Evolutionary conservation across 1,140 invertebrate species (phyloP).

Genomic region (Ceratosolen solmsi): DNA sequence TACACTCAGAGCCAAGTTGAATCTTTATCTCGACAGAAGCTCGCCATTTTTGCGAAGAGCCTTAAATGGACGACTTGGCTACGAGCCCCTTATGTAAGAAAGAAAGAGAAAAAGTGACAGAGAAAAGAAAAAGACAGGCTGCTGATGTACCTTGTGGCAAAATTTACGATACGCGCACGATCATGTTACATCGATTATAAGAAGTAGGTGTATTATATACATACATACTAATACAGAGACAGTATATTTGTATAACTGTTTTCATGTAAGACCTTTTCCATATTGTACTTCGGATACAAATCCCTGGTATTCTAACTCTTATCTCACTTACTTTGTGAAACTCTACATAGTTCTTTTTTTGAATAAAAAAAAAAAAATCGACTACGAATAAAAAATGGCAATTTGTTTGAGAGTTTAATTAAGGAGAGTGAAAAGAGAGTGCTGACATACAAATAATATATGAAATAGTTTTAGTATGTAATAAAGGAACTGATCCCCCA

Average conservation of each 20-base stretch:
- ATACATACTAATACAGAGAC: background rate
- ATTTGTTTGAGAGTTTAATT: constrained; percentile 15
- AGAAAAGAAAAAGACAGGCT: constrained; percentile 31
- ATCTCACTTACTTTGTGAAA: background rate
- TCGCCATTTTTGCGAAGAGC: constrained; percentile 50
- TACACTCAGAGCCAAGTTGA: constrained; percentile 49
- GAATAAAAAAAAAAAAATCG: background rate
- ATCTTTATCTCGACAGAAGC: constrained; percentile 57
- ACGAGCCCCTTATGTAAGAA: constrained; percentile 44
- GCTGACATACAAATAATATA: constrained; percentile 29
- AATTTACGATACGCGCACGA: constrained; percentile 61
- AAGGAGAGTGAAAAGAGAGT: constrained; percentile 35
- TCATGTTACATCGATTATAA: constrained; percentile 63
- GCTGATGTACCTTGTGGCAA: constrained; percentile 46
- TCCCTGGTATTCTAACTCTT: background rate
- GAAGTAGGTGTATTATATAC: constrained; percentile 47
- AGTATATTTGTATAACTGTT: background rate
- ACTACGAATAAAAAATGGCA: background rate
- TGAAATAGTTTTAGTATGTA: background rate
- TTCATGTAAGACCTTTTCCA: background rate
- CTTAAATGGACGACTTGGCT: constrained; percentile 66
- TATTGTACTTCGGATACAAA: constrained; percentile 5
- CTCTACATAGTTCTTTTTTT: no score
- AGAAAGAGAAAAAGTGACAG: background rate
- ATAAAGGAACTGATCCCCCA: background rate